Evolutionary conservation across 2,797 vertebrate species (phyloP), one percentile per base, ranked within the genome.

Genomic region (Sebastes trivittatus): DNA sequence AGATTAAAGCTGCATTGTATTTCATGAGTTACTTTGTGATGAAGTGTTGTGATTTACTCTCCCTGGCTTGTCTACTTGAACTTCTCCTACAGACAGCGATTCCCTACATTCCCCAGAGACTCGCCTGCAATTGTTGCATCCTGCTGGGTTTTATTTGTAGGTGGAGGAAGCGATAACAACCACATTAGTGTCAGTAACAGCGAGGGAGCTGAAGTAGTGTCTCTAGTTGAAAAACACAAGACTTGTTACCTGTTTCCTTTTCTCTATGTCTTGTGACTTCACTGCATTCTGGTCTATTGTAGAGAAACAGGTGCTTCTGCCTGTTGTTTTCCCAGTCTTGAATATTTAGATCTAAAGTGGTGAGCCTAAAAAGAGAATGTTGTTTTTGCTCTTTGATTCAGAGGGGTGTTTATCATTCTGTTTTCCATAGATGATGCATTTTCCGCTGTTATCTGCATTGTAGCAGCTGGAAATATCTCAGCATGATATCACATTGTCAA

Each of bases 71-170:
- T 78, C 70, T 46, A 14, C 66, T 72, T 77, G 55, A 74, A 68
- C 76, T 42, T 66, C 52, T 60, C 56, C 72, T 77, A 84, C 76
- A 77, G 67, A 69, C 59, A 23, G 49, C 11, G 42, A 80, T 66
- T 72, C 76, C 77, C 20, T 58, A 23, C 42, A 0, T 46, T 87
- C 71, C 77, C 76, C 66, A 38, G 78, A 83, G 80, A 75, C 36
- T 72, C 46, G 5, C 49, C 52, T 65, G 71, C 58, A 56, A 65
- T 74, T 74, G 80, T 7, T 78, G 81, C 75, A 69, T 77, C 82
- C 83, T 60, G 77, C 80, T 74, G 78, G 63, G 42, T 80, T 81
- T 78, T 63, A 88, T 88, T 86, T 69, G 63, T 65, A 78, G 82
- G 85, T 74, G 75, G 77, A 77, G 66, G 75, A 74, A 72, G 72